phyloP scores from a whole-genome alignment of 2,888 invertebrate species.

The Agonopterix heracliana region DNA sequence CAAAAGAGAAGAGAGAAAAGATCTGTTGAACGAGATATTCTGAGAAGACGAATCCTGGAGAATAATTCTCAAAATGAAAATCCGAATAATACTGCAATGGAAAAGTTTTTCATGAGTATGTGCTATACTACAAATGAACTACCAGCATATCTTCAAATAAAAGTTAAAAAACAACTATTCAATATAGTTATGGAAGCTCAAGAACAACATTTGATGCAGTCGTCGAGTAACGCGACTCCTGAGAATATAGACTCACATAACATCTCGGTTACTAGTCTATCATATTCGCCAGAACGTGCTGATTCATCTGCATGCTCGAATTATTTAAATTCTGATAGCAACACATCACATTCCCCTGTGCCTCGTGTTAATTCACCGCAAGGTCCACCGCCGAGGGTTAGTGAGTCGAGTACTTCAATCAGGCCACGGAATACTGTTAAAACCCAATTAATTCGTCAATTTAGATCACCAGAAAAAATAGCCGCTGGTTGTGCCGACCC shows the following conservation, averaged over 20 bases:
- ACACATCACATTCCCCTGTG: no score
- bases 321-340: slow-evolving; percentile 8
- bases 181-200: slow-evolving; percentile 3
- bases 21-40: slow-evolving; percentile 1
- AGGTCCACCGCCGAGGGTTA: slow-evolving; percentile 12
- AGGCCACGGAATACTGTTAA: slow-evolving; percentile 11
- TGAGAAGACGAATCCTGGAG: not conserved
- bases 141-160: not conserved
- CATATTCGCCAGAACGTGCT: not conserved
- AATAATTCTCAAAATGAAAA: not conserved
- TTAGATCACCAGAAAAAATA: no score
- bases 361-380: slow-evolving; percentile 12
- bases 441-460: slow-evolving; percentile 11
- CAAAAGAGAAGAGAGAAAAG: slow-evolving; percentile 2
- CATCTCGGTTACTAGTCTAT: not conserved
- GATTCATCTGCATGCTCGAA: slow-evolving; percentile 9
- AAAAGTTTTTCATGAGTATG: slow-evolving; percentile 4
- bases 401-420: slow-evolving; percentile 12
- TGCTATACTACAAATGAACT: not conserved
- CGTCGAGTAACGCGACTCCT: not conserved
- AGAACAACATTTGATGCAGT: not conserved
- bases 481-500: no score
- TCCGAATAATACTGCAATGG: slow-evolving; percentile 2
- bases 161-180: slow-evolving; percentile 1
- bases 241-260: slow-evolving; percentile 5